Conservation (phyloP, 2,113 vertebrate genomes). For the Podilymbus podiceps region DNA sequence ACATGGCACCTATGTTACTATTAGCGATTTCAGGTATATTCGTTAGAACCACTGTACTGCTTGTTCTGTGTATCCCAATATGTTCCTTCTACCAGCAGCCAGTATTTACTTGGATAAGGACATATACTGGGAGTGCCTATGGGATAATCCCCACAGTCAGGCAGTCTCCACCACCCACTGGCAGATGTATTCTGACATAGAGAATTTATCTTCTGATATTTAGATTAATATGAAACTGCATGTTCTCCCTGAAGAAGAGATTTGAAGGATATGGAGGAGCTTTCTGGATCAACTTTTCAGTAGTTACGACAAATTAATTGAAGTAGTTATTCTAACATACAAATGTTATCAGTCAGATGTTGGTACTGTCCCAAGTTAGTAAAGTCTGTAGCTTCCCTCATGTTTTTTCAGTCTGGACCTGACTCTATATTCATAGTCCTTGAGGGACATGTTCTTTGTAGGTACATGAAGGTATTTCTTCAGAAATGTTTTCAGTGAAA, state of each 20-base stretch:
- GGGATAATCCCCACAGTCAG: neutral
- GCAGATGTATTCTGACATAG: neutral
- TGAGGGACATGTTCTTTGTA: neutral
- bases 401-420: neutral
- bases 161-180: neutral
- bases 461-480: neutral
- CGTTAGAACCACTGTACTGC: neutral
- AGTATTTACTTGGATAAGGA: fast-evolving
- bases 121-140: neutral
- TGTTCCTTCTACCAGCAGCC: neutral
- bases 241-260: neutral
- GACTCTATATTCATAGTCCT: neutral
- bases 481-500: neutral
- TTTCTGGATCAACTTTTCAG: neutral
- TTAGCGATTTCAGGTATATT: neutral
- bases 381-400: neutral
- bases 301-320: neutral
- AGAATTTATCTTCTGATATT: neutral
- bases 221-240: neutral
- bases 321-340: neutral
- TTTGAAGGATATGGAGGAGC: neutral
- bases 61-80: neutral
- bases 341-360: neutral
- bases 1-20: neutral
- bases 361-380: neutral